phyloP scores from a whole-genome alignment of 2,888 invertebrate species.

The Acanthoscelides obtectus region DNA sequence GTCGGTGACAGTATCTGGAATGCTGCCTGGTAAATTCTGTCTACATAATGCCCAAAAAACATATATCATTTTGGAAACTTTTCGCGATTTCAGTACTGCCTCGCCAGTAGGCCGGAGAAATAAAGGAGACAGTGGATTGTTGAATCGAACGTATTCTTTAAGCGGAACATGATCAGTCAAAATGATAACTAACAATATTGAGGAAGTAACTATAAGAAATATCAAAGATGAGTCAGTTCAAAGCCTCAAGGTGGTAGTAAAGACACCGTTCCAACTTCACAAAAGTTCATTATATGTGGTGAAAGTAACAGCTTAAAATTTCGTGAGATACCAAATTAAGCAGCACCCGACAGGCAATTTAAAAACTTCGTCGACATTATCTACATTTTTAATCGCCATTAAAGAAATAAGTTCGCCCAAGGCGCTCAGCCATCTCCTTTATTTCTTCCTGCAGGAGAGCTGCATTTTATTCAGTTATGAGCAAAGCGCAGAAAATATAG shows the following conservation, averaged over 20 bases:
- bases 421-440: neutral
- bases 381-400: slow-evolving; percentile 1
- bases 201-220: too few species aligned
- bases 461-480: neutral
- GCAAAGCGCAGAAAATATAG: neutral
- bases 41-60: too few species aligned
- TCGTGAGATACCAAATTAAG: neutral
- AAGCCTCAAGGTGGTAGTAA: neutral
- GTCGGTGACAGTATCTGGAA: too few species aligned
- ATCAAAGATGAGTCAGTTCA: too few species aligned
- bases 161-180: too few species aligned
- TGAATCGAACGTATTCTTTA: too few species aligned
- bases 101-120: too few species aligned
- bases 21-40: too few species aligned
- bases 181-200: too few species aligned
- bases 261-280: neutral
- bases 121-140: too few species aligned
- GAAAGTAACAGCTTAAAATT: neutral
- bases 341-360: neutral
- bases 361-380: neutral
- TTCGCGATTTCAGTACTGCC: too few species aligned
- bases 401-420: neutral
- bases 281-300: neutral
- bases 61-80: too few species aligned
- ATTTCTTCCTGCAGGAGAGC: neutral